Evolutionary conservation across 2,888 invertebrate species (phyloP).

Genomic region (Caenorhabditis japonica): DNA sequence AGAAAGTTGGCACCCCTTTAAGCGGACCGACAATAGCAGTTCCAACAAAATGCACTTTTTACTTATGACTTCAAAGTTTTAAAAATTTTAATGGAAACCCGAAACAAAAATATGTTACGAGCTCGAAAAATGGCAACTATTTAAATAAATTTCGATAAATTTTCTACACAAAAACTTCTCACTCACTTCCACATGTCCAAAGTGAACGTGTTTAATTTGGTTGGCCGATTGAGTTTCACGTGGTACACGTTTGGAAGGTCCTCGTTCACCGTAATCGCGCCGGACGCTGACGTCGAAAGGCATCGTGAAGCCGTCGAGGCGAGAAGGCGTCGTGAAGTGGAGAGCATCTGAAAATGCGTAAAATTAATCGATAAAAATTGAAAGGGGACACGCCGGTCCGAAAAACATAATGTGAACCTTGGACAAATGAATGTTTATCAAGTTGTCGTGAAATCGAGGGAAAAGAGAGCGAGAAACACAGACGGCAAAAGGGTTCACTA

Average conservation of each 20-base stretch:
- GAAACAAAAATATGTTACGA: too few relatives aligned
- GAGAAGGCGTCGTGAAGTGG: conserved; percentile 8
- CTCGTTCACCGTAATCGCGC: conserved; percentile 29
- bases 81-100: too few relatives aligned
- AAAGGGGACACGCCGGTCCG: too few relatives aligned
- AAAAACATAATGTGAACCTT: neutral
- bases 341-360: conserved; percentile 10
- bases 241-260: conserved; percentile 58
- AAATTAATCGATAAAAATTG: too few relatives aligned
- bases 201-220: conserved; percentile 71
- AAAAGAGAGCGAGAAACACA: neutral
- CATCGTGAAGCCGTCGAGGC: conserved; percentile 2
- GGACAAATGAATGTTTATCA: neutral
- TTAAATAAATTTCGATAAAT: neutral
- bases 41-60: neutral
- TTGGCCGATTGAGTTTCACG: conserved; percentile 71
- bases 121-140: too few relatives aligned
- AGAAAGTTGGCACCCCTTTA: too few relatives aligned
- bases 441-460: neutral
- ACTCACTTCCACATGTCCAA: conserved; percentile 70
- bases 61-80: too few relatives aligned
- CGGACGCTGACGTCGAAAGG: conserved; percentile 21
- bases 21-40: neutral
- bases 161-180: too few relatives aligned
- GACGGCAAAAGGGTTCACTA: too few relatives aligned